These are phyloP conservation scores for Drosophila gaucha DNA, from an alignment of 2,888 invertebrate species.

Conservation along the genomic window DNA sequence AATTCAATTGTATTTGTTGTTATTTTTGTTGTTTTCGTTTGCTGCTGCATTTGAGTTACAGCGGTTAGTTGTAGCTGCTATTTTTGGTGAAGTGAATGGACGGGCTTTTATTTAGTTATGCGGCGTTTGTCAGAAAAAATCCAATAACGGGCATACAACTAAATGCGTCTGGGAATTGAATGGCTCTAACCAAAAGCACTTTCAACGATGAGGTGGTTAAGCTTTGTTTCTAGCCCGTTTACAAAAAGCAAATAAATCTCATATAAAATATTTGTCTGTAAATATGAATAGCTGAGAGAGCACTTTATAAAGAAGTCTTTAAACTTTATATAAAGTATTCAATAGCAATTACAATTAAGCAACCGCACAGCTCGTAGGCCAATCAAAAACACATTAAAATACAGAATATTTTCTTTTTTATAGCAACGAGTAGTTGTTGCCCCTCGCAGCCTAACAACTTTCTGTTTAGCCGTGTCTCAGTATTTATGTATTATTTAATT, in stretches of 20 bases:
- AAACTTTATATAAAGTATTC: background rate
- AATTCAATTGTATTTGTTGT: slow-evolving; percentile 56
- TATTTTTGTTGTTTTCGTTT: slow-evolving; percentile 18
- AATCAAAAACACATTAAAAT: slow-evolving; percentile 1
- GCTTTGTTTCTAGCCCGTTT: slow-evolving; percentile 5
- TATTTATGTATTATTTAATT: slow-evolving; percentile 40
- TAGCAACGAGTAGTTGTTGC: background rate
- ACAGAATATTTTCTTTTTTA: background rate
- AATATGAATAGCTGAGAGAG: background rate
- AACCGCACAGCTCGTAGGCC: background rate
- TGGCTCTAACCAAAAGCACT: slow-evolving; percentile 29
- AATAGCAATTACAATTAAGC: background rate
- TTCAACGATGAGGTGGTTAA: slow-evolving; percentile 50
- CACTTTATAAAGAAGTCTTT: no score
- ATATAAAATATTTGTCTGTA: background rate
- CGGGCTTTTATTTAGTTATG: slow-evolving; percentile 64
- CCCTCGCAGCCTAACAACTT: slow-evolving; percentile 1
- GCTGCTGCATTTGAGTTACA: slow-evolving; percentile 48
- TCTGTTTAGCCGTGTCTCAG: slow-evolving; percentile 8
- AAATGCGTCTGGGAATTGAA: slow-evolving; percentile 56
- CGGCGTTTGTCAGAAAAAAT: slow-evolving; percentile 55
- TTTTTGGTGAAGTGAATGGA: slow-evolving; percentile 55
- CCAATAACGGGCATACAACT: slow-evolving; percentile 52
- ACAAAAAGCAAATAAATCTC: background rate
- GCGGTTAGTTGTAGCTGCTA: slow-evolving; percentile 42